phyloP scores from a whole-genome alignment of 53 echinoderm and acorn worm genomes.

The Crossaster papposus region DNA sequence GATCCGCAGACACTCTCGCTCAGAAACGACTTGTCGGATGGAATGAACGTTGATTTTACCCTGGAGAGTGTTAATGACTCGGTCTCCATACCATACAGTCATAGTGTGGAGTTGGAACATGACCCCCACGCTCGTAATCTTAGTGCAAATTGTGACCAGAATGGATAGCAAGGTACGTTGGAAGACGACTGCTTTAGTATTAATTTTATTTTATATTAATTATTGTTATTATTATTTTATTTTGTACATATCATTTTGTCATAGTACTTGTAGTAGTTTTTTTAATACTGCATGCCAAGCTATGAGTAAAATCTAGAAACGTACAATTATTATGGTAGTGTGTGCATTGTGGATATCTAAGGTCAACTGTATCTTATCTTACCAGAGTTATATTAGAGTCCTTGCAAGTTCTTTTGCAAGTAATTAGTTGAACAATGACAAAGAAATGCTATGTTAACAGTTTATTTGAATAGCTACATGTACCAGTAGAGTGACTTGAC shows the following conservation, averaged over 20 bases:
- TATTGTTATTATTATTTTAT: too few species aligned
- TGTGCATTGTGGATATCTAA: neutral
- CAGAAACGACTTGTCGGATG: neutral
- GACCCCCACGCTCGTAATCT: neutral
- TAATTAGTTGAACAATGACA: too few species aligned
- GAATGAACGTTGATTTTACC: neutral
- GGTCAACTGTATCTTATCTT: too few species aligned
- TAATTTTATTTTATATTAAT: too few species aligned
- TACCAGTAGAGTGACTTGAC: too few species aligned
- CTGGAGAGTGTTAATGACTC: conserved; percentile 51
- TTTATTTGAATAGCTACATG: too few species aligned
- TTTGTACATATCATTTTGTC: neutral
- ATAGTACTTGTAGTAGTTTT: neutral
- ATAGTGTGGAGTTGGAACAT: conserved; percentile 51
- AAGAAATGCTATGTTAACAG: too few species aligned
- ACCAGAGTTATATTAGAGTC: too few species aligned
- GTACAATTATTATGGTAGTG: neutral
- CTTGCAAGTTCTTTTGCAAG: too few species aligned
- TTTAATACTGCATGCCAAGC: neutral
- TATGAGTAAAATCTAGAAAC: neutral
- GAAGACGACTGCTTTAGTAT: neutral
- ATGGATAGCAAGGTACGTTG: neutral
- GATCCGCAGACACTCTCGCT: neutral
- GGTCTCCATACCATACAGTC: conserved; percentile 39
- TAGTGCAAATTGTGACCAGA: neutral